Conservation (phyloP, 2,113 vertebrate species). For the Ginglymostoma cirratum region DNA sequence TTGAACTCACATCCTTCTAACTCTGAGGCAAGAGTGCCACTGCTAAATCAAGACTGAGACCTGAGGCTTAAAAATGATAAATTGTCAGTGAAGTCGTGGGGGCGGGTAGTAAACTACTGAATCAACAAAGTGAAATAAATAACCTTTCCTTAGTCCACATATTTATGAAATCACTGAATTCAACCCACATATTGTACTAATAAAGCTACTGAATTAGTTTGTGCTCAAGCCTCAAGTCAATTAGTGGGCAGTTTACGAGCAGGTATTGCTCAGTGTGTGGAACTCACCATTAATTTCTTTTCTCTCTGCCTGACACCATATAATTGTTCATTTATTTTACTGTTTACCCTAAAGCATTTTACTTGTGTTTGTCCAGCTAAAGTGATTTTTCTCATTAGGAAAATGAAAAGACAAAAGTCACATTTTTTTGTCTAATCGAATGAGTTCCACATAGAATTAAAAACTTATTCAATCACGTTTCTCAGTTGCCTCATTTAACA, state of each 20-base stretch:
- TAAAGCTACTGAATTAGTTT: constrained; percentile 20
- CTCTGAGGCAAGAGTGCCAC: not conserved
- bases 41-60: not conserved
- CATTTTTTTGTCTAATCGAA: not conserved
- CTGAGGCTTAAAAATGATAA: not conserved
- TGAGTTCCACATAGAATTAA: not conserved
- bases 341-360: not conserved
- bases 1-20: not conserved
- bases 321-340: constrained; percentile 1
- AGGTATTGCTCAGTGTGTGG: not conserved
- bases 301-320: not conserved
- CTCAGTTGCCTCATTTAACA: not conserved
- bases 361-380: not conserved
- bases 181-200: not conserved
- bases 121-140: not conserved
- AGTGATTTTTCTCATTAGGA: constrained; percentile 4
- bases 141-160: too few species aligned
- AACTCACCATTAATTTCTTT: not conserved
- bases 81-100: not conserved
- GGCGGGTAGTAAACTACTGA: not conserved
- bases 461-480: not conserved
- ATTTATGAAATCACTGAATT: not conserved
- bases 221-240: not conserved
- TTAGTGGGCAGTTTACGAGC: not conserved
- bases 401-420: not conserved